Conservation (phyloP, 2,797 vertebrate genomes). For the Linurgus olivaceus region DNA sequence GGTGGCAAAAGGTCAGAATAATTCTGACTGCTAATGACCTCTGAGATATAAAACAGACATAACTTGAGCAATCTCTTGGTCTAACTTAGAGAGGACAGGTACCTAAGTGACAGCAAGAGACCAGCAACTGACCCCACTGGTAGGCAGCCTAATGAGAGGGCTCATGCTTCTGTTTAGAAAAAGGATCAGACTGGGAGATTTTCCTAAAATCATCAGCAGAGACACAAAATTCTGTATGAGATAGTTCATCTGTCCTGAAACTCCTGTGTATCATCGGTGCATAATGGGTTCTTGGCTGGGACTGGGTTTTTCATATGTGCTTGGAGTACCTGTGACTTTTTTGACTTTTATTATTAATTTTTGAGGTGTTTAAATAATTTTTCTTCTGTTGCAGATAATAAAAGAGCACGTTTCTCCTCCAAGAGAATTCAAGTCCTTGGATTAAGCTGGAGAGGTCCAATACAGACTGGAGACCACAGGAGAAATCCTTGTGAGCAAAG, state of each 20-base stretch:
- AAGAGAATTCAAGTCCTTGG: not conserved
- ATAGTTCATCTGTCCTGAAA: not conserved
- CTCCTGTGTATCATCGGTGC: rapidly evolving
- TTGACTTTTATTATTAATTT: not conserved
- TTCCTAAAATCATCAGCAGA: not conserved
- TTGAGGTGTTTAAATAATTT: not conserved
- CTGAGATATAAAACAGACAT: not conserved
- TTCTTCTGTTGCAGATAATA: not conserved
- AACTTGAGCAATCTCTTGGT: not conserved
- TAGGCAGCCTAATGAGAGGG: not conserved
- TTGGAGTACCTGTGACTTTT: not conserved
- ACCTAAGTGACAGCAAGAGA: not conserved
- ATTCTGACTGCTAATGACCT: not conserved
- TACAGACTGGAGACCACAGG: not conserved
- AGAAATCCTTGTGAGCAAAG: not conserved
- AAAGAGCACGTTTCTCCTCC: not conserved
- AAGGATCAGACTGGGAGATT: not conserved
- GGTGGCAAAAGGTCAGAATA: not conserved
- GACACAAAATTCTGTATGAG: not conserved
- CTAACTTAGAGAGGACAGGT: not conserved
- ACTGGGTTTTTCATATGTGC: not conserved
- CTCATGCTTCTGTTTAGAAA: not conserved
- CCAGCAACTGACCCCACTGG: not conserved
- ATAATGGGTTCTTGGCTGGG: not conserved
- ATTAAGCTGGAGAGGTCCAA: not conserved